Evolutionary conservation across 2,797 vertebrate genomes (phyloP).

Genomic region (Hirundo rustica): DNA sequence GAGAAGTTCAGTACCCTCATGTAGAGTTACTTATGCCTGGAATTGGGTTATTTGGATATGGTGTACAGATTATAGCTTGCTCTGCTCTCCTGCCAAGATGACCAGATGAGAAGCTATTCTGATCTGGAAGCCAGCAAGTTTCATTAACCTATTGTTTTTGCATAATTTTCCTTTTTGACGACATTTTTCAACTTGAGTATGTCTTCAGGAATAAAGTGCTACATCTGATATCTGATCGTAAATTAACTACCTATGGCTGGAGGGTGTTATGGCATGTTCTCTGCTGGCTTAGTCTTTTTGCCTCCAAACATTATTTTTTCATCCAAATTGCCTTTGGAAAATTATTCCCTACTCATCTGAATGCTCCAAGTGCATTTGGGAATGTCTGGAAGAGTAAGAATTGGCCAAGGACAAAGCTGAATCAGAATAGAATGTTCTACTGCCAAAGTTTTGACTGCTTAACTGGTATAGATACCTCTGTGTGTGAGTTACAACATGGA

Average conservation of each 20-base stretch:
- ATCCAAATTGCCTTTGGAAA: background rate
- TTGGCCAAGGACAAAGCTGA: background rate
- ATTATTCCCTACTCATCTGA: background rate
- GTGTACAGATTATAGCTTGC: background rate
- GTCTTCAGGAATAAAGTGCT: background rate
- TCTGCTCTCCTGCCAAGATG: background rate
- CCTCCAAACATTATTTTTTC: background rate
- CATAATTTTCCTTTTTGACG: background rate
- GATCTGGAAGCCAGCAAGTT: background rate
- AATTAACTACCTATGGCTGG: background rate
- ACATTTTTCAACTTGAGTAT: background rate
- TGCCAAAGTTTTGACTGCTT: background rate
- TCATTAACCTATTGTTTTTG: background rate
- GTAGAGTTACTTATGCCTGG: background rate
- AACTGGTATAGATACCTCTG: background rate
- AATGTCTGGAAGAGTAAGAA: background rate
- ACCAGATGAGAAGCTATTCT: background rate
- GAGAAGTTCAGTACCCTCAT: background rate
- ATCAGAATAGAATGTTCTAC: background rate
- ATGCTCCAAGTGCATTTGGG: background rate
- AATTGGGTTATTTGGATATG: background rate
- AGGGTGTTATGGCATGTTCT: background rate
- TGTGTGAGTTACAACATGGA: background rate
- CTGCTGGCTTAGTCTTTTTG: background rate
- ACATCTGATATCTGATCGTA: background rate